Conservation (phyloP, 2,888 invertebrate species). For the Dioctria rufipes region DNA sequence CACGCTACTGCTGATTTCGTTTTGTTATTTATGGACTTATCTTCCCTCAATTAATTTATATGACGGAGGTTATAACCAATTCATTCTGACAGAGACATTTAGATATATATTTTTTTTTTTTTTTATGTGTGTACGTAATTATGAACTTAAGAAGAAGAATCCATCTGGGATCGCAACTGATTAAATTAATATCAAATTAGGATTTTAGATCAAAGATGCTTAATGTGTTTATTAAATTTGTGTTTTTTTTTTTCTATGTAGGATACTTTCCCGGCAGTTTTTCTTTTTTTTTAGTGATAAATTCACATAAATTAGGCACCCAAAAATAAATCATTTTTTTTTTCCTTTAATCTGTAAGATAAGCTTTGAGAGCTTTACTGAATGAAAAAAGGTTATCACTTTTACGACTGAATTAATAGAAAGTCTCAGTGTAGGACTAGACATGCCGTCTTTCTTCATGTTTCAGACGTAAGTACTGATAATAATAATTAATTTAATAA, state of each 20-base stretch:
- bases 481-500: too few relatives aligned
- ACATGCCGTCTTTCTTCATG: too few relatives aligned
- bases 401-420: conserved; percentile 24
- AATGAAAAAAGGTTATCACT: conserved; percentile 25
- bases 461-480: too few relatives aligned
- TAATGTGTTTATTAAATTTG: neutral
- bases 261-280: neutral
- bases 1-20: conserved; percentile 25
- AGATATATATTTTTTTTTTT: neutral
- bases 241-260: too few relatives aligned
- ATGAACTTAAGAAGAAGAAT: conserved; percentile 22
- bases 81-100: neutral
- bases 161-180: neutral
- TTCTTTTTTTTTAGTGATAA: neutral
- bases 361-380: conserved; percentile 14
- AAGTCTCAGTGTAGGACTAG: neutral
- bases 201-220: conserved; percentile 4
- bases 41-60: conserved; percentile 53
- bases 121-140: too few relatives aligned
- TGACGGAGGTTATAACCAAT: conserved; percentile 26
- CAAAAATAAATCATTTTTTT: neutral
- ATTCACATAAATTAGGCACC: conserved; percentile 30
- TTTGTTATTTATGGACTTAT: conserved; percentile 48
- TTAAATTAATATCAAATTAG: conserved; percentile 26
- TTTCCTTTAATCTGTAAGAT: conserved; percentile 23